Base-by-base conservation (phyloP, 2,888 invertebrate species). In the Chaetoderma sp. region DNA sequence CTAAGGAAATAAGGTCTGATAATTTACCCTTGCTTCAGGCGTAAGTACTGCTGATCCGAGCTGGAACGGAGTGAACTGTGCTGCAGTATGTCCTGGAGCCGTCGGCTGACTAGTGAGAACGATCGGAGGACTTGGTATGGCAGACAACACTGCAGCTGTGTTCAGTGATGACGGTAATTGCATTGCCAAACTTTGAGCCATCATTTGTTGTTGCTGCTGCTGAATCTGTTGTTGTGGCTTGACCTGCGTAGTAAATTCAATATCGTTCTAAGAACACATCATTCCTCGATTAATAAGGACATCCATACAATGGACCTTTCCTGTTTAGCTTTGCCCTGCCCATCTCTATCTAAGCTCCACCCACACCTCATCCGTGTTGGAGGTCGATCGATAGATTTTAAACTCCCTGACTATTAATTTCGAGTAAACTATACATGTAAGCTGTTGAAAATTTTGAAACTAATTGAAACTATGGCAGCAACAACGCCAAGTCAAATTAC, bases 61-160 rank as follows among this genome's bases (percentile, higher is more conserved):
- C 80, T 92, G 92, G 89, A 95, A 95, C 74, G 94, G 91, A 10
- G 27, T 13, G 77, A 93, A 93, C 86, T 94, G 95, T 44, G 68
- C 65, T n/a, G 77, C 73, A n/a, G n/a, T n/a, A n/a, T n/a, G n/a
- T n/a, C n/a, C n/a, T n/a, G n/a, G n/a, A n/a, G n/a, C n/a, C n/a
- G n/a, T n/a, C 60, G 75, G 79, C 55, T 76, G 79, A 50, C 73
- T 75, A 28, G 66, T 60, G 63, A 72, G 68, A 59, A 74, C 63
- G 16, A 75, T 69, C n/a, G 80, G 79, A 27, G 82, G 80, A 66
- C 79, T 82, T 52, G 78, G 78, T 16, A 78, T 80, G 6, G 73
- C 65, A 18, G 69, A 69, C 60, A 50, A 57, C 57, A 64, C 23
- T 36, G 55, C 33, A 63, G 45, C 16, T 58, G 18, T 45, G 25